Evolutionary conservation across 2,113 vertebrate species (phyloP), one percentile per base, ranked within the genome.

Genomic region (Pogonocichla stellata): DNA sequence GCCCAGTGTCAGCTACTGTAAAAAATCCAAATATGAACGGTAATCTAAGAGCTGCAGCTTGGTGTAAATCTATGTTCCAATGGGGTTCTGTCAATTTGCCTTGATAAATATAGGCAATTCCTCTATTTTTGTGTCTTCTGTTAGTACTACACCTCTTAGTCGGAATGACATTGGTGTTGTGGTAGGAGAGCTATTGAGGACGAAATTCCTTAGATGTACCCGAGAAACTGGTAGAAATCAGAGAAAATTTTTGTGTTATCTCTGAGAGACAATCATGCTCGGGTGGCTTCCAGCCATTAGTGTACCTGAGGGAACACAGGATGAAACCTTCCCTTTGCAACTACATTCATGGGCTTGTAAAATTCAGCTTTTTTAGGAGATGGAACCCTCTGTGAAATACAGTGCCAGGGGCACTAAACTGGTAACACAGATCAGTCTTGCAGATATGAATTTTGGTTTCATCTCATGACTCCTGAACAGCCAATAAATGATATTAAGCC

Each of bases 121-220:
- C 54, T 70, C 26, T 58, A 20, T 47, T 88, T 87, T 33, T 60
- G 3, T 80, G 42, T 61, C 73, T 66, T 61, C 9, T 70, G 14
- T 12, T 65, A 58, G 5, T 19, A 8, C 42, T 62, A 3, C 50
- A 83, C 40, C 19, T 72, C 34, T 47, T 51, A 47, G 25, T 38
- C 62, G 88, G 33, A 7, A 17, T 72, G 53, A 79, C 48, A 48
- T 75, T 9, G 2, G 10, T 80, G 43, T 40, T 83, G 45, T 47
- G 11, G 15, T 33, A 70, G 33, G 26, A 53, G 19, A 80, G 8
- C 20, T 65, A 12, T 13, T 0, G 0, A 24, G 28, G 8, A 66
- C 17, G 8, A 73, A 73, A 80, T 51, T 91, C 22, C 34, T 81
- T 50, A 61, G 29, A 33, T 16, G 11, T 73, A 62, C 47, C 47